These are phyloP conservation scores for Schrankia costaestrigalis DNA, from an alignment of 2,888 invertebrate genomes.

Conservation along the genomic window DNA sequence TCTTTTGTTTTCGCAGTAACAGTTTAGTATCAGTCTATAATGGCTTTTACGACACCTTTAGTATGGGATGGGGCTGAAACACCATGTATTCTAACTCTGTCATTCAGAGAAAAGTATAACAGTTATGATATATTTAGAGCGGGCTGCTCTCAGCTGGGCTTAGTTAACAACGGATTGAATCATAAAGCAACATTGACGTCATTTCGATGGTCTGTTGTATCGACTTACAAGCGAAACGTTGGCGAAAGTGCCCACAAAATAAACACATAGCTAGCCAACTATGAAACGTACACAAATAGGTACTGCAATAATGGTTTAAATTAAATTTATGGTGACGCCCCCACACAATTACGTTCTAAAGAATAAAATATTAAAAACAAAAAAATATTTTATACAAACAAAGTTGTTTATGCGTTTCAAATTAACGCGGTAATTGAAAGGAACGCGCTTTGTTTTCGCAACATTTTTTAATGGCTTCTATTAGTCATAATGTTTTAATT, in stretches of 20 bases:
- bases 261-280: constrained; percentile 35
- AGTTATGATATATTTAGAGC: constrained; percentile 69
- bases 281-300: constrained; percentile 29
- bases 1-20: too few species aligned
- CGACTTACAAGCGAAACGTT: constrained; percentile 46
- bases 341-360: constrained; percentile 16
- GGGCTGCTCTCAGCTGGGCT: constrained; percentile 72
- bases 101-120: constrained; percentile 63
- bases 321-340: constrained; percentile 22
- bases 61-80: too few species aligned
- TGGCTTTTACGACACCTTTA: too few species aligned
- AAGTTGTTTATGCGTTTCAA: too few species aligned
- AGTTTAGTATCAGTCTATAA: too few species aligned
- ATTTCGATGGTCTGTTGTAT: constrained; percentile 51
- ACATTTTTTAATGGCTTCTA: too few species aligned
- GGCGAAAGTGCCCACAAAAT: constrained; percentile 45
- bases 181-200: constrained; percentile 76
- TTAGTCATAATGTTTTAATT: too few species aligned
- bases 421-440: too few species aligned
- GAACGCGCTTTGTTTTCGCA: too few species aligned
- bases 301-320: constrained; percentile 27
- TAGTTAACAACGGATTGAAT: constrained; percentile 68
- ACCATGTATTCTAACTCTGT: too few species aligned
- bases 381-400: too few species aligned
- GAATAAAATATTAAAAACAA: constrained; percentile 26